Evolutionary conservation across 2,888 invertebrate genomes (phyloP).

Genomic region (Pollenia labialis): DNA sequence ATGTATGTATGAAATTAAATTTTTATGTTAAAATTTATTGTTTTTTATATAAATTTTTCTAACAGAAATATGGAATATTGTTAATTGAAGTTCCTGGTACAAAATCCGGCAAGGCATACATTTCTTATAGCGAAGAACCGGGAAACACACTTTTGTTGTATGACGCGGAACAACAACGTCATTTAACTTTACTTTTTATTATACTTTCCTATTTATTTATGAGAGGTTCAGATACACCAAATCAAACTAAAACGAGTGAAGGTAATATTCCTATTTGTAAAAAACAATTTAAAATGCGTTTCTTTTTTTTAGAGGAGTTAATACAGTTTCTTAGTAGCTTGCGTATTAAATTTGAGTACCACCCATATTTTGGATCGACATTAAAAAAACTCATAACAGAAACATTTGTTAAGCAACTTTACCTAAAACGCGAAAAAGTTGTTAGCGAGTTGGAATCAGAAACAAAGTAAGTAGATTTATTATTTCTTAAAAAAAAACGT

Average conservation of each 20-base stretch:
- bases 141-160: slow-evolving; percentile 72
- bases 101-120: slow-evolving; percentile 74
- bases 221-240: slow-evolving; percentile 74
- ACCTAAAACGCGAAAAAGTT: slow-evolving; percentile 77
- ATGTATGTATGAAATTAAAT: slow-evolving; percentile 63
- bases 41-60: background rate
- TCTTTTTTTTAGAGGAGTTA: slow-evolving; percentile 74
- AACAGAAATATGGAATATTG: slow-evolving; percentile 77
- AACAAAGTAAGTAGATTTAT: slow-evolving; percentile 67
- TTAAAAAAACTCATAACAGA: slow-evolving; percentile 78
- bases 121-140: slow-evolving; percentile 75
- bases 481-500: background rate
- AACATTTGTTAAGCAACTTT: slow-evolving; percentile 78
- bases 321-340: slow-evolving; percentile 76
- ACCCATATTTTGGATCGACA: slow-evolving; percentile 76
- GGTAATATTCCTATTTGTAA: slow-evolving; percentile 66
- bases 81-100: slow-evolving; percentile 75
- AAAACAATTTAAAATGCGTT: background rate
- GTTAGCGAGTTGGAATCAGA: slow-evolving; percentile 74
- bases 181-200: slow-evolving; percentile 77
- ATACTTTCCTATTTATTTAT: slow-evolving; percentile 78
- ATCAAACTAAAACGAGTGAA: slow-evolving; percentile 72
- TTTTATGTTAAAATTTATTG: background rate
- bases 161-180: slow-evolving; percentile 73
- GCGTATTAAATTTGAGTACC: slow-evolving; percentile 75